Percentiles rank a stretch among this genome's conserved stretches.
These are phyloP conservation scores for Camptogramma bilineatum DNA, from an alignment of 2,888 invertebrate genomes.

Conservation along the genomic window DNA sequence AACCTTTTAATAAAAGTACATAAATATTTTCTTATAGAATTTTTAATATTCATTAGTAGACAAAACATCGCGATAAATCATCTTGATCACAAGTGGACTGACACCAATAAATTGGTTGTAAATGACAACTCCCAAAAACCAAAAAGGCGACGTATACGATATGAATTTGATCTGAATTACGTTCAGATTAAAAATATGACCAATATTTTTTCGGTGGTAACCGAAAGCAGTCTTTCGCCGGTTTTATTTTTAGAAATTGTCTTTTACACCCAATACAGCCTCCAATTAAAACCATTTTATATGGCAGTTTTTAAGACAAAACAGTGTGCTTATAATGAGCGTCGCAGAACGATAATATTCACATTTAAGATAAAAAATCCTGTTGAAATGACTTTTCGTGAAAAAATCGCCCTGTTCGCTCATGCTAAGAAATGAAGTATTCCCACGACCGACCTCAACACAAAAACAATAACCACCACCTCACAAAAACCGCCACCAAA, in stretches of 20 bases:
- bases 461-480: constrained; percentile 41
- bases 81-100: not conserved
- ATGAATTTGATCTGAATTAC: too few species aligned
- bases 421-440: constrained; percentile 9
- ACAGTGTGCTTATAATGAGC: not conserved
- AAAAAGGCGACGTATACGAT: too few species aligned
- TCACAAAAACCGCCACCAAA: constrained; percentile 40
- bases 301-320: not conserved
- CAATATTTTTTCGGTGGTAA: too few species aligned
- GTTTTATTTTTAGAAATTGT: too few species aligned
- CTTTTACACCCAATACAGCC: too few species aligned
- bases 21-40: not conserved
- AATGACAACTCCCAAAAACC: too few species aligned
- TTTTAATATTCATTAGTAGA: not conserved
- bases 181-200: too few species aligned
- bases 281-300: not conserved
- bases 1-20: not conserved
- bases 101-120: too few species aligned
- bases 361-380: not conserved
- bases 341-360: not conserved
- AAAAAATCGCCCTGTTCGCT: not conserved
- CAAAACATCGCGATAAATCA: not conserved
- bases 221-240: too few species aligned
- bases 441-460: constrained; percentile 14
- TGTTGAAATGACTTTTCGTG: not conserved